Evolutionary conservation across 2,888 invertebrate species (phyloP).

Genomic region (Acanthosoma haemorrhoidale): DNA sequence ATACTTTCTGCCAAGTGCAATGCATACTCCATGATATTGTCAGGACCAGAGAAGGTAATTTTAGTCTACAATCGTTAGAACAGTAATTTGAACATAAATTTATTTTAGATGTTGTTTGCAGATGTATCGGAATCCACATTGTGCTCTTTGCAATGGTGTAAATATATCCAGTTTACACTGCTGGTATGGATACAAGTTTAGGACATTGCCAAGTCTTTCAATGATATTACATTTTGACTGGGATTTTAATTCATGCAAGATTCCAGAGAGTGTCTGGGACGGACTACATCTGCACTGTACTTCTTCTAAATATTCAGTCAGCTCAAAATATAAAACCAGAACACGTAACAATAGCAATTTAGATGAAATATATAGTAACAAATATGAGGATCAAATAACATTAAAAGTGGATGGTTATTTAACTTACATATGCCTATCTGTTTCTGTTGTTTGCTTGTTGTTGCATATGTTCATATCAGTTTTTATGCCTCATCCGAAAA

Average conservation of each 20-base stretch:
- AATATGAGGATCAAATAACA: background rate
- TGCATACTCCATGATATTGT: slow-evolving; percentile 5
- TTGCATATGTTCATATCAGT: slow-evolving; percentile 24
- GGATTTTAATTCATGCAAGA: slow-evolving; percentile 10
- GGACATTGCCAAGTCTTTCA: slow-evolving; percentile 2
- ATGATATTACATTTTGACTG: slow-evolving; percentile 24
- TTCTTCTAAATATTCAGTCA: too few relatives aligned
- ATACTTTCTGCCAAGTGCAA: background rate
- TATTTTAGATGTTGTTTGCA: background rate
- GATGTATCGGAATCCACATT: slow-evolving; percentile 30
- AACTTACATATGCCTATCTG: slow-evolving; percentile 4
- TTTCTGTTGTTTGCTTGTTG: slow-evolving; percentile 22
- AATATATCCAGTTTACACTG: background rate
- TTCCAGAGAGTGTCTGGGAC: slow-evolving; percentile 29
- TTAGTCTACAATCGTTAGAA: background rate
- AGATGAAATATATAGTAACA: background rate
- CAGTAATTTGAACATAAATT: too few relatives aligned
- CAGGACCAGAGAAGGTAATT: background rate
- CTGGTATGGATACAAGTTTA: background rate
- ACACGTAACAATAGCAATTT: background rate
- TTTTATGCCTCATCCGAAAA: slow-evolving; percentile 1
- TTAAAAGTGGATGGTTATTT: slow-evolving; percentile 28
- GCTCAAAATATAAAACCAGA: background rate
- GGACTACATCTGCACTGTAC: background rate
- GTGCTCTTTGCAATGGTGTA: slow-evolving; percentile 29